phyloP scores from a whole-genome alignment of 2,113 vertebrate species.

The Pangasianodon gigas region DNA sequence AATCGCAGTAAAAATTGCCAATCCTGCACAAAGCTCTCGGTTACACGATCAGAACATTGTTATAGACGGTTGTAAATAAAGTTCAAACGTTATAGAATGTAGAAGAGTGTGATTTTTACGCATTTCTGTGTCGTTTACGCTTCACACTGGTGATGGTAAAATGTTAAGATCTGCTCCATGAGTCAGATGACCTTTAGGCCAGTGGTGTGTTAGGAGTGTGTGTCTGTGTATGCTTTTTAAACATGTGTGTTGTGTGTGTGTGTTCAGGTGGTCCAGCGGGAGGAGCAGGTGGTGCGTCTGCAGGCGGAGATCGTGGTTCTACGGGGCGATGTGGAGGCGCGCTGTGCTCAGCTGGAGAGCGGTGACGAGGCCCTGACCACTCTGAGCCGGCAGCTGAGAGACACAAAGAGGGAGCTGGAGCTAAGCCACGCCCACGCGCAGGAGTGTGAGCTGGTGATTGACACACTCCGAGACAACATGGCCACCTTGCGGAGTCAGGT shows the following conservation, averaged over 20 bases:
- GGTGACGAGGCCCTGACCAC: constrained; percentile 60
- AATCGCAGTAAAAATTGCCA: neutral
- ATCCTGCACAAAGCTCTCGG: neutral
- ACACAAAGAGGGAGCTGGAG: constrained; percentile 63
- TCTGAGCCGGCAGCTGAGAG: constrained; percentile 65
- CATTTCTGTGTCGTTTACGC: neutral
- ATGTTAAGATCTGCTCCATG: neutral
- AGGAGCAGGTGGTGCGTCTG: constrained; percentile 52
- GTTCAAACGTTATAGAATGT: neutral
- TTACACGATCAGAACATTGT: neutral
- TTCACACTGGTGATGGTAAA: neutral
- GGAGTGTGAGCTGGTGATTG: constrained; percentile 68
- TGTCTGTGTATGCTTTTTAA: neutral
- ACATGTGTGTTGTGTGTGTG: constrained; percentile 4
- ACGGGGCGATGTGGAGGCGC: constrained; percentile 61
- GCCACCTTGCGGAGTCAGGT: constrained; percentile 59
- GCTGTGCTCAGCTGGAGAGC: constrained; percentile 63
- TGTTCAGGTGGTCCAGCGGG: constrained; percentile 53
- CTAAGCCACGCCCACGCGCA: constrained; percentile 62
- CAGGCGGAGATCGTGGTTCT: constrained; percentile 55
- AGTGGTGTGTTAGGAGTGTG: neutral
- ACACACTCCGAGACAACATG: constrained; percentile 64
- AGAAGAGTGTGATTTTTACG: neutral
- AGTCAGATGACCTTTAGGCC: neutral
- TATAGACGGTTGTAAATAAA: neutral